phyloP scores from a whole-genome alignment of 2,888 invertebrate species.

The Bellardia pandia region DNA sequence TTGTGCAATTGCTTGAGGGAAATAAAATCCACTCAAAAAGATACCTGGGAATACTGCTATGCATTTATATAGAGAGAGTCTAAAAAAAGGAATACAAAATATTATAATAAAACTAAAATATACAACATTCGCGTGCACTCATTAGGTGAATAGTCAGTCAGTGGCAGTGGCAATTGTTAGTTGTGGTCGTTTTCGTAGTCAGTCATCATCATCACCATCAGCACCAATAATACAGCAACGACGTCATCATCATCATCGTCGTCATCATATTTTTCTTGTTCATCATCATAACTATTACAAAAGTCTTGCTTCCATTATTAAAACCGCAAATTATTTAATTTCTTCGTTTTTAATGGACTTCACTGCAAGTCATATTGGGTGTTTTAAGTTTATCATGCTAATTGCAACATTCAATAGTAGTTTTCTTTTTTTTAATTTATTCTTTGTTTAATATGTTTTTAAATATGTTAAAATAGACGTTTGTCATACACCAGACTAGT shows the following conservation, averaged over 20 bases:
- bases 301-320: constrained; percentile 61
- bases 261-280: constrained; percentile 9
- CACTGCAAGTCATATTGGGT: not conserved
- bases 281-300: constrained; percentile 43
- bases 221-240: not conserved
- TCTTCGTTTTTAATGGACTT: constrained; percentile 50
- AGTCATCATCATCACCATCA: constrained; percentile 17
- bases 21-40: constrained; percentile 38
- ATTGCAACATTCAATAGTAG: not conserved
- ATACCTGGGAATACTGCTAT: constrained; percentile 50
- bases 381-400: not conserved
- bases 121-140: constrained; percentile 61
- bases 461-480: too few relatives aligned
- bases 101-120: constrained; percentile 31
- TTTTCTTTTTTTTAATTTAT: too few relatives aligned
- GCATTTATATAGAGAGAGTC: not conserved
- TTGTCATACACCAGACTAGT: too few relatives aligned
- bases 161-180: constrained; percentile 39
- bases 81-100: not conserved
- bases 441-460: too few relatives aligned
- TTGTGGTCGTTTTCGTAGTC: constrained; percentile 27
- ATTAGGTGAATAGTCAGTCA: constrained; percentile 56
- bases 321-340: constrained; percentile 71
- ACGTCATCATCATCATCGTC: not conserved
- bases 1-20: constrained; percentile 42